Evolutionary conservation across 2,797 vertebrate genomes (phyloP).

Genomic region (Tenualosa thibaudeaui): DNA sequence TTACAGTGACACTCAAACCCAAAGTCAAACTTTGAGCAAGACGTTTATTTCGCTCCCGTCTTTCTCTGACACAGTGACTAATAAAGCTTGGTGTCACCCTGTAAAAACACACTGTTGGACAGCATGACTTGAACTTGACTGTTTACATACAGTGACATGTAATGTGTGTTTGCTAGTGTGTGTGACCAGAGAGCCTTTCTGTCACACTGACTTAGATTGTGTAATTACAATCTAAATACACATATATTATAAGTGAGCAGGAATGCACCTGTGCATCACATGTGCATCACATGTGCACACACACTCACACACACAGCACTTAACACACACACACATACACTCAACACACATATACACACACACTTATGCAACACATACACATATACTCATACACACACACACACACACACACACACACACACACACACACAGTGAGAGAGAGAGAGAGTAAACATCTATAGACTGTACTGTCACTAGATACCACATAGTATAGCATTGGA

Average conservation of each 20-base stretch:
- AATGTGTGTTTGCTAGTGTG: no score
- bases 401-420: neutral
- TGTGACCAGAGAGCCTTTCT: neutral
- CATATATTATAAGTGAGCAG: constrained; percentile 9
- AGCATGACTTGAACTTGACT: neutral
- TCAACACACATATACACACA: neutral
- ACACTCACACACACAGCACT: constrained; percentile 3
- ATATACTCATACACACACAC: neutral
- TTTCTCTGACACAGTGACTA: neutral
- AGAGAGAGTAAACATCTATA: neutral
- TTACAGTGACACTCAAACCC: no score
- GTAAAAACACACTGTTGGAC: neutral
- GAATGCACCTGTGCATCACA: neutral
- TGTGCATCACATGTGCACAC: neutral
- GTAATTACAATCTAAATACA: constrained; percentile 18
- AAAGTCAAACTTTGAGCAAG: neutral
- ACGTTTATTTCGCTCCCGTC: neutral
- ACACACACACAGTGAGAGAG: neutral
- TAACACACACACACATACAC: neutral
- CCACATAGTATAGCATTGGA: neutral
- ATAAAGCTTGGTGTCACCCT: neutral
- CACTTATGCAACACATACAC: neutral
- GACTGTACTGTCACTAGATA: neutral
- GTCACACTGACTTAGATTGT: neutral
- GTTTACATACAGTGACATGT: neutral